Base-by-base conservation (phyloP, 2,113 vertebrate genomes). In the Haplochromis vanheusdeni region DNA sequence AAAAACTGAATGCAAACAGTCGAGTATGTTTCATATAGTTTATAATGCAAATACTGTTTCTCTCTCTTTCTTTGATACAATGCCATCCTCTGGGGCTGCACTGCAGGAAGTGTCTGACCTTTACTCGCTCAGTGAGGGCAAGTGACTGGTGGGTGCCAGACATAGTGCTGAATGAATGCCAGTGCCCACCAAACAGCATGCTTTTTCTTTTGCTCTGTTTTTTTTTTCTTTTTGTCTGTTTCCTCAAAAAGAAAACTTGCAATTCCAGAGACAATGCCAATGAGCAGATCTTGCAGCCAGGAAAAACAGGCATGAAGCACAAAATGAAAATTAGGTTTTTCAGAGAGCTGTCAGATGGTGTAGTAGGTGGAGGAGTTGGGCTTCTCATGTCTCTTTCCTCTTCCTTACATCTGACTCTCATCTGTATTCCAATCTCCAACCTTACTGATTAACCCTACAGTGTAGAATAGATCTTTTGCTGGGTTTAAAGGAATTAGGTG, bases 391-490 rank as follows among this genome's bases (percentile, higher is more conserved):
- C 9, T 65, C n/a, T 35, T 62, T 83, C 45, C 6, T 58, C 62
- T 19, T 82, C 60, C 28, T 19, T 37, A n/a, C 58, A 21, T 84
- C 54, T 49, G 45, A 49, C 40, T 89, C 81, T 87, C 49, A 90
- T 93, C 85, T 84, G 81, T 91, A 92, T 94, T 93, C 91, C 35
- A 4, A n/a, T n/a, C n/a, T 80, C 80, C 75, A 60, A 6, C 83
- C 62, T 62, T 58, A 93, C 92, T 79, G 92, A 89, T 94, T 89
- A 91, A 91, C 86, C 92, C 85, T 80, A 80, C 85, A 80, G 73
- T 89, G 56, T 91, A 12, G 81, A 91, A 87, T 83, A 81, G 87
- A 91, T 93, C 26, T 87, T 86, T 84, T 68, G 45, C 79, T 40
- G 62, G 65, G 4, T 85, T 90, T 93, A 86, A 93, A 92, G 90